A percentile compares a stretch with the other conserved stretches of the same genome.
phyloP scores from a whole-genome alignment of 2,888 invertebrate species.

The Acleris holmiana region DNA sequence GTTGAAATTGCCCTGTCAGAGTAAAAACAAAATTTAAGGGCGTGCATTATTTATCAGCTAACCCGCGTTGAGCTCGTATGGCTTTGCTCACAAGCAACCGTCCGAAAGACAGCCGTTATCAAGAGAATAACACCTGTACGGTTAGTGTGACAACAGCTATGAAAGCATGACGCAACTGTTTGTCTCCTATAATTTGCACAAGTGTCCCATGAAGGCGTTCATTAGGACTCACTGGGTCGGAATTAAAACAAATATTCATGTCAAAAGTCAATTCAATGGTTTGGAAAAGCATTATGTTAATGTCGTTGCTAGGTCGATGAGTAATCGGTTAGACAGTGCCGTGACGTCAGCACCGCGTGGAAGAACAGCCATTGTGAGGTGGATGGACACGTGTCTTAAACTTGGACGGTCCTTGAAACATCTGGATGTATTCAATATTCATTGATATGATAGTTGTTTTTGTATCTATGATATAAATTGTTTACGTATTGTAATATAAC shows the following conservation, averaged over 20 bases:
- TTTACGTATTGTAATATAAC: too few species aligned
- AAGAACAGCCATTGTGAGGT: not conserved
- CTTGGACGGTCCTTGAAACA: too few species aligned
- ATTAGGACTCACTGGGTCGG: constrained; percentile 60
- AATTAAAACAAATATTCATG: constrained; percentile 50
- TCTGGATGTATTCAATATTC: too few species aligned
- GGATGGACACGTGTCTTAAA: too few species aligned
- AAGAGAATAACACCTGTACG: not conserved
- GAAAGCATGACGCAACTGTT: constrained; percentile 23
- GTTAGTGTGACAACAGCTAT: not conserved
- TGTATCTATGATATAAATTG: too few species aligned
- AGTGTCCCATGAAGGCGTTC: constrained; percentile 49
- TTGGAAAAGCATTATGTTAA: constrained; percentile 58
- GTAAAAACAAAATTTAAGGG: too few species aligned
- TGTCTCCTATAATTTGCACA: constrained; percentile 52
- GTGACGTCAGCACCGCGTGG: constrained; percentile 1
- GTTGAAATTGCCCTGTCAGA: too few species aligned
- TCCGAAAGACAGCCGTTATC: too few species aligned
- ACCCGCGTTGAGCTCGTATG: too few species aligned
- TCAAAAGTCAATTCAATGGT: constrained; percentile 51
- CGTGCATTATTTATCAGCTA: too few species aligned
- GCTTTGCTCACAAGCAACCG: too few species aligned
- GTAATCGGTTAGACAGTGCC: constrained; percentile 21
- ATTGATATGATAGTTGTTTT: too few species aligned
- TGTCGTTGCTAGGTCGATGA: constrained; percentile 36